Base-by-base conservation (phyloP, 2,888 invertebrate species). In the Proisotoma minuta region DNA sequence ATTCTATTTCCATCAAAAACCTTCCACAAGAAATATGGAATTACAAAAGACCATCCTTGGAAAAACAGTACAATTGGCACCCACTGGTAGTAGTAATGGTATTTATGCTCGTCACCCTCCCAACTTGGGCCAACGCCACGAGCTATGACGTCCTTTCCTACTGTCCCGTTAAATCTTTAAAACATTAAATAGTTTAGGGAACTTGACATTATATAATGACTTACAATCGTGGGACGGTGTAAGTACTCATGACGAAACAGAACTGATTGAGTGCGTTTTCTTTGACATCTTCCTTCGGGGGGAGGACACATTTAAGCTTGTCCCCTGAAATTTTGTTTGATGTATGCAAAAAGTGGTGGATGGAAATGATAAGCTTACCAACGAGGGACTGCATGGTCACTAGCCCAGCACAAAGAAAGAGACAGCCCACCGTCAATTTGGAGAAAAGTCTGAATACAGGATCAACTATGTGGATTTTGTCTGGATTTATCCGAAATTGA, bases 21-120 rank as follows among this genome's bases (percentile, higher is more conserved):
- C 53, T 76, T 77, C 77, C 77, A 77, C 15, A 77, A 57, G 60
- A 71, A 73, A 47, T 76, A 73, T 0, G 77, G 77, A 15, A 75
- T 48, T 39, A 75, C 74, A 65, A 77, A 77, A 53, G 75, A 66
- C 23, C 76, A 60, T 2, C 75, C 77, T 66, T 77, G 76, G 24
- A 77, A 69, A 64, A 77, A 76, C 8, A 78, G 74, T 23, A 77
- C 75, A 58, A 78, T 77, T 12, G 77, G 76, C 20, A 78, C 70
- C 77, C 77, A 77, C 63, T 77, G 77, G 67, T 77, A 77, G 51
- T 75, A 73, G 2, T 70, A 67, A 77, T 93, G 92, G 49, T 67
- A 65, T 43, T 75, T 72, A 40, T 75, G 75, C 12, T 67, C 66
- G 8, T 73, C 71, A 1, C n/a, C n/a, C n/a, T n/a, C n/a, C n/a